Percentiles rank a stretch among this genome's conserved stretches.
phyloP scores from a whole-genome alignment of 2,113 vertebrate genomes.

The Edolisoma coerulescens region DNA sequence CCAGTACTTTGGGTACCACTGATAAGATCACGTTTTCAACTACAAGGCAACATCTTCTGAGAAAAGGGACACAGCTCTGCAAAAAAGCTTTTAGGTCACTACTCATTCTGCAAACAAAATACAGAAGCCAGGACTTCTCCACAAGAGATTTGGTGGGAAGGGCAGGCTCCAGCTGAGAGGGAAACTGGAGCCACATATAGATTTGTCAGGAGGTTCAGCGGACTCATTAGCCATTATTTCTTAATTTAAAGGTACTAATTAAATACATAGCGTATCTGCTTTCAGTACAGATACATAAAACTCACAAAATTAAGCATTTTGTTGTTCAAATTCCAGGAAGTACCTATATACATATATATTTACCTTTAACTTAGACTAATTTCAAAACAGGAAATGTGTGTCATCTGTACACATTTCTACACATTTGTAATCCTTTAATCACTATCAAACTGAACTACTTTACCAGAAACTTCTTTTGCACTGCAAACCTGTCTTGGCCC shows the following conservation, averaged over 20 bases:
- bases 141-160: not conserved
- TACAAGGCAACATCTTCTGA: not conserved
- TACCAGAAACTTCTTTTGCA: not conserved
- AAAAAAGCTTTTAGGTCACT: not conserved
- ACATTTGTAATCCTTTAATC: not conserved
- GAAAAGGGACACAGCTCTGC: not conserved
- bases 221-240: not conserved
- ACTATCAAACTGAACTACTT: not conserved
- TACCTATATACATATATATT: not conserved
- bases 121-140: not conserved
- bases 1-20: too few relatives aligned
- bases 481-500: not conserved
- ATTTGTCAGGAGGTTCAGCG: not conserved
- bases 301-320: not conserved
- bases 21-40: not conserved
- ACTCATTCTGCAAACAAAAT: not conserved
- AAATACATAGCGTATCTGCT: not conserved
- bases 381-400: not conserved
- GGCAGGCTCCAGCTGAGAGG: not conserved
- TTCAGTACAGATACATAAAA: not conserved
- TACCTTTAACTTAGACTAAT: not conserved
- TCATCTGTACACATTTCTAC: not conserved
- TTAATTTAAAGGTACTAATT: not conserved
- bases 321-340: not conserved
- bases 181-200: not conserved